phyloP scores from a whole-genome alignment of 2,888 invertebrate species.

The Oxycera nigricornis region DNA sequence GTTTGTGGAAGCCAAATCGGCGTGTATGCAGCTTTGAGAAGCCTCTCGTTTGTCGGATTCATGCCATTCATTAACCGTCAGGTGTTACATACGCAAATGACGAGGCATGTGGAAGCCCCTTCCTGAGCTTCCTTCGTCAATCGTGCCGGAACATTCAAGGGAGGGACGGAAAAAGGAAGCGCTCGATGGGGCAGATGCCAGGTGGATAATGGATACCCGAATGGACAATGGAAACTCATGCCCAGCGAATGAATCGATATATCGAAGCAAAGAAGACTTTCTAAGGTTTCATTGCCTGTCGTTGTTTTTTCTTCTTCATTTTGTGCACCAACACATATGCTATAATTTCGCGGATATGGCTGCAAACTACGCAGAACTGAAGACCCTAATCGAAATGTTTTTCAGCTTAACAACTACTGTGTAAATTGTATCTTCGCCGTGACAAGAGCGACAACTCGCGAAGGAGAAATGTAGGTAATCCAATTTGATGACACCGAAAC shows the following conservation, averaged over 20 bases:
- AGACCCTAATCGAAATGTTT: background rate
- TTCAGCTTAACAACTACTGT: background rate
- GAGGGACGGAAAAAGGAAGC: background rate
- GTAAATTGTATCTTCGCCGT: background rate
- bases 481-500: slow-evolving; percentile 36
- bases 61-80: slow-evolving; percentile 27
- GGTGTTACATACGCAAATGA: slow-evolving; percentile 24
- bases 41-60: slow-evolving; percentile 24
- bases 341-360: background rate
- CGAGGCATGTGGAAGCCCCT: background rate
- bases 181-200: slow-evolving; percentile 9
- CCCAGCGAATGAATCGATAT: slow-evolving; percentile 31
- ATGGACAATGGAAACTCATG: slow-evolving; percentile 3
- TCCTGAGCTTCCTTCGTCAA: background rate
- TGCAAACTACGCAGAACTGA: background rate
- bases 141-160: background rate
- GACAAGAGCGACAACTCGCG: slow-evolving; percentile 11
- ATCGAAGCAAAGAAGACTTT: background rate
- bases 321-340: background rate
- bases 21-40: background rate
- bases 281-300: slow-evolving; percentile 24
- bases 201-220: background rate
- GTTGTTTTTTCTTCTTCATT: slow-evolving; percentile 13
- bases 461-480: slow-evolving; percentile 33
- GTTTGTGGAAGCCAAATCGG: background rate